A percentile compares a stretch with the other conserved stretches of the same genome.
phyloP scores from a whole-genome alignment of 2,888 invertebrate species.

The Myopa testacea region DNA sequence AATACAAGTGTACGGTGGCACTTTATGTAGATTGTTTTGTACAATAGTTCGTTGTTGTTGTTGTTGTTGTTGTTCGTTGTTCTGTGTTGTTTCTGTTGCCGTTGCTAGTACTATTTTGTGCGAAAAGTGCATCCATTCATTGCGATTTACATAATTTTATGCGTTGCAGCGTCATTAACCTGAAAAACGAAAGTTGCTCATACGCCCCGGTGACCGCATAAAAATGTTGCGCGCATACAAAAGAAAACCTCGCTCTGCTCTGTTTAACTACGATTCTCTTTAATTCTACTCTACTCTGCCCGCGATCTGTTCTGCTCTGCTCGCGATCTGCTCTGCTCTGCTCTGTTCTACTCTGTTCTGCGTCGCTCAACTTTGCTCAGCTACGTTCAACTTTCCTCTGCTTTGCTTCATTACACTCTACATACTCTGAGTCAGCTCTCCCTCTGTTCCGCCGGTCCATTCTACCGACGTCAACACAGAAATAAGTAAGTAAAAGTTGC shows the following conservation, averaged over 20 bases:
- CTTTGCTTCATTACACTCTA: neutral
- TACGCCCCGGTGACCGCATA: conserved; percentile 51
- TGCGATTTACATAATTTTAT: conserved; percentile 50
- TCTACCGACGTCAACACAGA: no score
- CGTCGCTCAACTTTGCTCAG: no score
- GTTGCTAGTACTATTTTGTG: neutral
- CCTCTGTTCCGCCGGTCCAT: neutral
- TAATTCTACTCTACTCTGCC: neutral
- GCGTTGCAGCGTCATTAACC: conserved; percentile 53
- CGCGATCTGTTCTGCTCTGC: neutral
- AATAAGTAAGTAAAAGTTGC: no score
- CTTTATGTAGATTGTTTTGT: neutral
- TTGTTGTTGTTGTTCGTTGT: conserved; percentile 18
- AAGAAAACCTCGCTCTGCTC: conserved; percentile 2
- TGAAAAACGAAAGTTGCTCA: conserved; percentile 49
- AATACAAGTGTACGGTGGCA: neutral
- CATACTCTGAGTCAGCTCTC: neutral
- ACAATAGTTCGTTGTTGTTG: conserved; percentile 11
- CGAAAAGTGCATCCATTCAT: conserved; percentile 47
- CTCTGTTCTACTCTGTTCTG: neutral
- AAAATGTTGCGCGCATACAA: conserved; percentile 58
- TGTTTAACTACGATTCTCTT: neutral
- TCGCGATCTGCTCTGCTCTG: neutral
- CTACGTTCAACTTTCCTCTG: neutral
- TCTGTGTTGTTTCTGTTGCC: conserved; percentile 22